Percentiles rank a stretch among this genome's conserved stretches.
phyloP scores from a whole-genome alignment of 2,888 invertebrate genomes.

The Chymomyza fuscimana region DNA sequence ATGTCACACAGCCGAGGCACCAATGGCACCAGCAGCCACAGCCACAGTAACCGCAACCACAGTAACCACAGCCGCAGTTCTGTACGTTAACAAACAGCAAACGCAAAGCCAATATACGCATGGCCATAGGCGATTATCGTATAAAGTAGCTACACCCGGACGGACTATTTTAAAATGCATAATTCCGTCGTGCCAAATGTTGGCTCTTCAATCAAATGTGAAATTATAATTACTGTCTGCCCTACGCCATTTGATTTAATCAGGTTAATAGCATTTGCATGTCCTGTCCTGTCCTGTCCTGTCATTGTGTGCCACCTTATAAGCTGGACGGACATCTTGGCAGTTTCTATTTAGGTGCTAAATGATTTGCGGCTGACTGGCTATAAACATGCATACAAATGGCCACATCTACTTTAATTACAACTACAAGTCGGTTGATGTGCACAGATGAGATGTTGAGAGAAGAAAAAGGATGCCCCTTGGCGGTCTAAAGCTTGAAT shows the following conservation, averaged over 20 bases:
- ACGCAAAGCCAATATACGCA: background rate
- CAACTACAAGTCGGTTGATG: background rate
- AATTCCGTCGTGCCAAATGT: constrained; percentile 30
- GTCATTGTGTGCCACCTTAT: background rate
- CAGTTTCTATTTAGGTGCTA: background rate
- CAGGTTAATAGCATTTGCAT: constrained; percentile 63
- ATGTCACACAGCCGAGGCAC: constrained; percentile 61
- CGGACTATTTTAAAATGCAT: background rate
- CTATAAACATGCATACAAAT: background rate
- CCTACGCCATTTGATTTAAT: constrained; percentile 64
- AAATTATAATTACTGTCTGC: constrained; percentile 66
- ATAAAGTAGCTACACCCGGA: background rate
- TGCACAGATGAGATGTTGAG: no score
- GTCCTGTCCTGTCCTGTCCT: background rate
- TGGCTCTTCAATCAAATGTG: constrained; percentile 68
- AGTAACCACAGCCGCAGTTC: background rate
- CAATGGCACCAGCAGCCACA: background rate
- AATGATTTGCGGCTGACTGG: background rate
- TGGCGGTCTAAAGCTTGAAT: no score
- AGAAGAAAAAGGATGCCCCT: no score
- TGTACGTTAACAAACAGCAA: background rate
- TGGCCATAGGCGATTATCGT: background rate
- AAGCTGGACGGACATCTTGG: background rate
- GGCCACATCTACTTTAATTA: background rate
- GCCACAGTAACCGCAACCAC: constrained; percentile 18